Conservation (phyloP, 1,140 invertebrate species). For the Drosophila takahashii region DNA sequence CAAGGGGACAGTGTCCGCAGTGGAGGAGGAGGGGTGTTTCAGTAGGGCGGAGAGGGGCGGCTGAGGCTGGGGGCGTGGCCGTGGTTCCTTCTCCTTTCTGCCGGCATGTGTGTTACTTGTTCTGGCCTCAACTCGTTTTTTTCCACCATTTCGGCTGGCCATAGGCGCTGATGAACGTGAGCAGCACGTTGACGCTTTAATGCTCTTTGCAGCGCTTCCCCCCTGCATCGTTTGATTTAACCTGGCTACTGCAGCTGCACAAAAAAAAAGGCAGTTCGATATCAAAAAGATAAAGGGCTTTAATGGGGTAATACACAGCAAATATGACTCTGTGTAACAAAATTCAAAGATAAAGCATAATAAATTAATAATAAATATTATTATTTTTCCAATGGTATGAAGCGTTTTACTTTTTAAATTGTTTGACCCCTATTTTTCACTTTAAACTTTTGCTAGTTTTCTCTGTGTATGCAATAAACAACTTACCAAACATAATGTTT, state of each 20-base stretch:
- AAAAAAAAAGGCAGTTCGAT: background rate
- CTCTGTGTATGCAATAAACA: no score
- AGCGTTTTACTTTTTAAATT: no score
- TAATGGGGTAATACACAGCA: no score
- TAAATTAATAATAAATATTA: no score
- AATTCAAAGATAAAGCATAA: no score
- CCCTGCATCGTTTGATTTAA: background rate
- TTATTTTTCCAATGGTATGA: no score
- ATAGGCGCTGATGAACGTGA: slow-evolving; percentile 60
- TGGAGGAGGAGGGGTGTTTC: background rate
- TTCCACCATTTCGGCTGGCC: slow-evolving; percentile 48
- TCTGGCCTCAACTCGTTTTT: slow-evolving; percentile 60
- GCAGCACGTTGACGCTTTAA: slow-evolving; percentile 62
- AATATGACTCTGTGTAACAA: no score
- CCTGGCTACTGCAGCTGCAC: slow-evolving; percentile 41
- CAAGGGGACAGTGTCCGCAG: background rate
- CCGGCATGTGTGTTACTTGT: slow-evolving; percentile 43
- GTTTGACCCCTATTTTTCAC: no score
- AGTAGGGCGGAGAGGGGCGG: background rate
- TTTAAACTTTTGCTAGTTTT: no score
- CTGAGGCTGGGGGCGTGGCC: slow-evolving; percentile 14
- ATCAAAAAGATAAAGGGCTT: background rate
- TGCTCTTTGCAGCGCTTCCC: slow-evolving; percentile 42
- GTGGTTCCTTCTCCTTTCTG: slow-evolving; percentile 37
- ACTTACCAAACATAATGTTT: no score